Evolutionary conservation across 2,113 vertebrate genomes (phyloP).

Genomic region (Emberiza fucata): DNA sequence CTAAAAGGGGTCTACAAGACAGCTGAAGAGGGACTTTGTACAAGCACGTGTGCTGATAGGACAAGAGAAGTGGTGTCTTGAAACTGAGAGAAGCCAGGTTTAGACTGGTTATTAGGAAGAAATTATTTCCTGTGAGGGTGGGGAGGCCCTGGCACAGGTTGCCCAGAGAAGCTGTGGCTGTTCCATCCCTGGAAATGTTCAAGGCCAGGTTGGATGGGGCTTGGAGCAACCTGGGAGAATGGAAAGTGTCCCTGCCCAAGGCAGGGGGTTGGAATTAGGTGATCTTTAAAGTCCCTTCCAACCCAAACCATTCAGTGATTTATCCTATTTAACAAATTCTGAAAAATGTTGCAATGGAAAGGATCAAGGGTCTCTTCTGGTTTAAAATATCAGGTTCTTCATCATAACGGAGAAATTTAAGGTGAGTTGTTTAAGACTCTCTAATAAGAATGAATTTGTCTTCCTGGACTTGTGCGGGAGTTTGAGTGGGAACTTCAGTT

Average conservation of each 20-base stretch:
- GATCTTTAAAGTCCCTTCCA: neutral
- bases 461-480: neutral
- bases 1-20: neutral
- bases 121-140: neutral
- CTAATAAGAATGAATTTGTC: neutral
- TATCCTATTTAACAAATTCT: neutral
- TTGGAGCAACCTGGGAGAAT: neutral
- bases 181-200: neutral
- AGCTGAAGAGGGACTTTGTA: neutral
- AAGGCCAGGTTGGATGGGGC: accelerated
- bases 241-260: neutral
- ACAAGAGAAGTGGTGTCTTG: neutral
- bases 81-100: neutral
- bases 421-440: neutral
- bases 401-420: neutral
- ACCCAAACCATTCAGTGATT: neutral
- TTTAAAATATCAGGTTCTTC: neutral
- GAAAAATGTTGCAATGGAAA: neutral
- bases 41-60: neutral
- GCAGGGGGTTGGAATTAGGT: accelerated
- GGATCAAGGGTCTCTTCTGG: neutral
- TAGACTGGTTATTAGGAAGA: neutral
- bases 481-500: neutral
- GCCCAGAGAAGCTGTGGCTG: neutral
- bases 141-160: neutral